A percentile compares a stretch with the other conserved stretches of the same genome.
Conservation (phyloP, 2,797 vertebrate genomes). For the Sebastes umbrosus region DNA sequence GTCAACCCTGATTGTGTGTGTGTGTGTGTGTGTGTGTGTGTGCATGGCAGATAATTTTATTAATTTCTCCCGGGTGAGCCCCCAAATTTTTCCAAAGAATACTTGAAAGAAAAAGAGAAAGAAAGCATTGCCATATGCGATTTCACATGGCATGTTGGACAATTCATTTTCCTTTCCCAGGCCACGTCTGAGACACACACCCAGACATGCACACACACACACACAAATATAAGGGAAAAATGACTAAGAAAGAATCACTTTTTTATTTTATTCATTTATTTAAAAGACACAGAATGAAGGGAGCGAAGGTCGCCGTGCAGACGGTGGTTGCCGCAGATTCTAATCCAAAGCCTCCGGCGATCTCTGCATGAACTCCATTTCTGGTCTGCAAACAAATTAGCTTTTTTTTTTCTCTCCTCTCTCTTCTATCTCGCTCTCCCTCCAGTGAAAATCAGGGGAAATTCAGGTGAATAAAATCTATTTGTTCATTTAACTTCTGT, state of each 20-base stretch:
- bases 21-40: neutral
- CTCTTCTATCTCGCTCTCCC: slow-evolving; percentile 50
- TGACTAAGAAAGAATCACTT: slow-evolving; percentile 26
- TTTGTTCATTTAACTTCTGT: slow-evolving; percentile 66
- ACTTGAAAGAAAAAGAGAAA: neutral
- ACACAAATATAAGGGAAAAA: neutral
- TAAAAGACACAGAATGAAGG: slow-evolving; percentile 64
- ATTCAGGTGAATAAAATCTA: slow-evolving; percentile 75
- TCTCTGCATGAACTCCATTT: slow-evolving; percentile 74
- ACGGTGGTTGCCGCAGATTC: slow-evolving; percentile 64
- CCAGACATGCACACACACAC: neutral
- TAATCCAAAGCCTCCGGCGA: slow-evolving; percentile 71
- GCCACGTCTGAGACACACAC: neutral
- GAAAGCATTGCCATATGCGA: slow-evolving; percentile 2
- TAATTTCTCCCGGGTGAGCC: slow-evolving; percentile 24
- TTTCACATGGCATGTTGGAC: slow-evolving; percentile 12
- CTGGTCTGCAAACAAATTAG: slow-evolving; percentile 77
- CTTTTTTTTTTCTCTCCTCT: slow-evolving; percentile 13
- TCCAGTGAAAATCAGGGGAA: slow-evolving; percentile 59
- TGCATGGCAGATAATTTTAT: slow-evolving; percentile 11
- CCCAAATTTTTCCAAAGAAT: neutral
- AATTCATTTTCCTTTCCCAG: neutral
- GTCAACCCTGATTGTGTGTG: neutral
- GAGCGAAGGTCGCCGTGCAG: slow-evolving; percentile 69
- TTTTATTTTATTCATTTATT: slow-evolving; percentile 69